phyloP scores from a whole-genome alignment of 2,797 vertebrate genomes.

The Alcedo quadribrachys region DNA sequence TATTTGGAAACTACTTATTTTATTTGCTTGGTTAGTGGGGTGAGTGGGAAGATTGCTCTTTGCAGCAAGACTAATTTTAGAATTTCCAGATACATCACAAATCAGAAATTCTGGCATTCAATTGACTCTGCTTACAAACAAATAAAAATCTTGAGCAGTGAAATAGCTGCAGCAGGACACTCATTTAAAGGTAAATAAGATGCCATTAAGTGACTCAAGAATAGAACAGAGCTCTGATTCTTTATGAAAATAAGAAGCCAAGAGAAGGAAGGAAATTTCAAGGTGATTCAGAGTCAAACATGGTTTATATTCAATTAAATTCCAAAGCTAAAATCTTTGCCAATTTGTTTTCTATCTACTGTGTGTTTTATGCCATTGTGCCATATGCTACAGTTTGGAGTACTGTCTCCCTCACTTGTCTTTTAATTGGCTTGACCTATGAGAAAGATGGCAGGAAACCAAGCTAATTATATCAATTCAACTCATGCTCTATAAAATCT shows the following conservation, averaged over 20 bases:
- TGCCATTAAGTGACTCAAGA: background rate
- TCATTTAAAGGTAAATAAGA: background rate
- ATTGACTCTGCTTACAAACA: background rate
- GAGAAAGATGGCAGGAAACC: conserved; percentile 72
- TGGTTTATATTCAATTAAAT: conserved; percentile 57
- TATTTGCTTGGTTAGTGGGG: background rate
- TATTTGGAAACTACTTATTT: background rate
- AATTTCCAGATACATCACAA: background rate
- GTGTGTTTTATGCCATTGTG: conserved; percentile 46
- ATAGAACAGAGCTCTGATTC: background rate
- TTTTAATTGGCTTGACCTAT: conserved; percentile 80
- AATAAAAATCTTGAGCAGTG: background rate
- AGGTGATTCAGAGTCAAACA: conserved; percentile 37
- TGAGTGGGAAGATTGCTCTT: background rate
- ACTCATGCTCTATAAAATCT: conserved; percentile 60
- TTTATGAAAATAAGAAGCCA: background rate
- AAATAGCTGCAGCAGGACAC: background rate
- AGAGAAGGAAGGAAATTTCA: conserved; percentile 16
- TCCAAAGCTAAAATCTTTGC: conserved; percentile 58
- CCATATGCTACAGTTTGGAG: conserved; percentile 75
- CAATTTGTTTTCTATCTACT: conserved; percentile 50
- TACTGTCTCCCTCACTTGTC: conserved; percentile 54
- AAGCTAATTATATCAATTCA: conserved; percentile 75
- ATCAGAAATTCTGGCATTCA: background rate
- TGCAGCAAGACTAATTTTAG: background rate